These are phyloP conservation scores for Arenaria interpres DNA, from an alignment of 2,113 vertebrate genomes.

Conservation along the genomic window DNA sequence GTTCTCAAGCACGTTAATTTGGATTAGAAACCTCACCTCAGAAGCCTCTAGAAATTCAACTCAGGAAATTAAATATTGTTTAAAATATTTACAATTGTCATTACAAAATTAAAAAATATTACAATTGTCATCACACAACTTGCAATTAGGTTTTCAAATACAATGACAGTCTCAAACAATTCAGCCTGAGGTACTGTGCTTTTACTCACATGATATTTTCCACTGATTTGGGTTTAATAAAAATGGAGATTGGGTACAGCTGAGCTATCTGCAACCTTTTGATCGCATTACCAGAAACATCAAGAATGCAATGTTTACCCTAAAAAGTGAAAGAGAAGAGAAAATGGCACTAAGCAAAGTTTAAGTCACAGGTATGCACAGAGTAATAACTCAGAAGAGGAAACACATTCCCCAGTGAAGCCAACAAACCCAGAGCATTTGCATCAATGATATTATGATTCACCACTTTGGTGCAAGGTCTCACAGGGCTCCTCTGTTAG, in stretches of 20 bases:
- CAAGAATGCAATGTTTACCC: constrained; percentile 98
- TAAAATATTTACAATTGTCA: neutral
- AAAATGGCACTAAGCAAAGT: constrained; percentile 3
- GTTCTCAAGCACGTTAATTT: neutral
- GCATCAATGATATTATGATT: neutral
- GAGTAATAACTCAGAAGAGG: neutral
- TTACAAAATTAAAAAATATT: neutral
- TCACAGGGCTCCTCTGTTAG: neutral
- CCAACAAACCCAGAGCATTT: neutral
- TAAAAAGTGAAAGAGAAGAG: constrained; percentile 61
- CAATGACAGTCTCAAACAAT: neutral
- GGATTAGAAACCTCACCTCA: neutral
- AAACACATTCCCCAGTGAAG: neutral
- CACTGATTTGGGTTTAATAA: constrained; percentile 96
- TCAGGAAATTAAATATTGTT: neutral
- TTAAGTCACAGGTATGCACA: neutral
- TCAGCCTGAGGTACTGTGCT: neutral
- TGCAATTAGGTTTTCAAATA: neutral
- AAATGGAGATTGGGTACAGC: constrained; percentile 93
- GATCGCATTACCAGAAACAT: constrained; percentile 98
- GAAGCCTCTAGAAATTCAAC: neutral
- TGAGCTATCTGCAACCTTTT: constrained; percentile 95
- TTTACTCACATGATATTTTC: constrained; percentile 96
- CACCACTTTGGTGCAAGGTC: neutral
- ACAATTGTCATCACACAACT: neutral